A percentile compares a stretch with the other conserved stretches of the same genome.
Conservation (phyloP, 2,888 invertebrate genomes). For the Oscheius sp. region DNA sequence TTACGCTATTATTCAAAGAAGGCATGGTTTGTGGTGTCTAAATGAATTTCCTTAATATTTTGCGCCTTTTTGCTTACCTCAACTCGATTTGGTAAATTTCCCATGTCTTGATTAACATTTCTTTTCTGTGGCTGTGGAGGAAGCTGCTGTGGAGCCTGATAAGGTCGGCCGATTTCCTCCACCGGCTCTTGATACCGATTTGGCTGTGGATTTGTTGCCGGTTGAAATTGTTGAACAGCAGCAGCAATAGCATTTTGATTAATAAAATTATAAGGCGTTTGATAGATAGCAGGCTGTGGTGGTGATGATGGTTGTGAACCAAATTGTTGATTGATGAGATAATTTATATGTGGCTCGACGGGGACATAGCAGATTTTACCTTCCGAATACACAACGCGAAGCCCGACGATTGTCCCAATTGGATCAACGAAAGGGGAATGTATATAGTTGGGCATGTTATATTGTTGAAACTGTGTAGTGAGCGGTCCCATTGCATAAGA, state of each 20-base stretch:
- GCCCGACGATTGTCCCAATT: slow-evolving; percentile 55
- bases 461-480: slow-evolving; percentile 8
- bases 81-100: slow-evolving; percentile 17
- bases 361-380: slow-evolving; percentile 57
- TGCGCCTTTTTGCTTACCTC: neutral
- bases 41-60: neutral
- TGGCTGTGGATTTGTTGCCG: neutral
- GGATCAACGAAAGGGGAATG: slow-evolving; percentile 56
- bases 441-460: slow-evolving; percentile 33
- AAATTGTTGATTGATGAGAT: slow-evolving; percentile 59
- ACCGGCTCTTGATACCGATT: neutral
- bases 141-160: slow-evolving; percentile 1
- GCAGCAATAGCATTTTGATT: neutral
- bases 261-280: slow-evolving; percentile 13
- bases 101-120: neutral
- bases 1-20: neutral
- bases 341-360: slow-evolving; percentile 59
- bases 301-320: slow-evolving; percentile 20
- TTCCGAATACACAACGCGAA: slow-evolving; percentile 50
- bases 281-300: neutral
- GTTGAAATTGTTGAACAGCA: neutral
- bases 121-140: neutral
- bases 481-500: neutral
- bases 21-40: slow-evolving; percentile 13
- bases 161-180: neutral